phyloP scores from a whole-genome alignment of 2,113 vertebrate genomes.

The Acrocephalus kingi region DNA sequence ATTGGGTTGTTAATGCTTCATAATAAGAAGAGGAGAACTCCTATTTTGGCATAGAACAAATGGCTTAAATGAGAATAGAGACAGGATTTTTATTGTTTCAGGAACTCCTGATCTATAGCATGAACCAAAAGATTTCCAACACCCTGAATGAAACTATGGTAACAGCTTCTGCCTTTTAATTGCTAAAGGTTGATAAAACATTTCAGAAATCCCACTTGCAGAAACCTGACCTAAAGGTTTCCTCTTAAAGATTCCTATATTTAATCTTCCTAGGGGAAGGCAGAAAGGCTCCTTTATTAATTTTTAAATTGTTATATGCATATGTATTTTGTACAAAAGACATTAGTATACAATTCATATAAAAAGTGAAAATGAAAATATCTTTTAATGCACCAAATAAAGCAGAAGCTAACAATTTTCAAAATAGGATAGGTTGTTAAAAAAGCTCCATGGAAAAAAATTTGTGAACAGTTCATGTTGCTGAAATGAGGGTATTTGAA shows the following conservation, averaged over 20 bases:
- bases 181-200: neutral
- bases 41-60: neutral
- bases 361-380: neutral
- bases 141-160: neutral
- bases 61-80: neutral
- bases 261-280: neutral
- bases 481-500: conserved; percentile 7
- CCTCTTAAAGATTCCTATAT: neutral
- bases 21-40: neutral
- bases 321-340: neutral
- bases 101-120: neutral
- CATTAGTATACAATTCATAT: neutral
- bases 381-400: neutral
- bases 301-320: neutral
- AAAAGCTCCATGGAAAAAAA: neutral
- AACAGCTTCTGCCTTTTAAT: neutral
- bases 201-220: neutral
- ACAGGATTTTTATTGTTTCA: neutral
- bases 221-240: neutral
- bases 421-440: neutral
- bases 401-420: neutral
- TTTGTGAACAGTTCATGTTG: neutral
- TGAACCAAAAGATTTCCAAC: neutral
- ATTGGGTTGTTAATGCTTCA: neutral
- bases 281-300: neutral